Evolutionary conservation across 2,113 vertebrate species (phyloP).

Genomic region (Canis aureus): DNA sequence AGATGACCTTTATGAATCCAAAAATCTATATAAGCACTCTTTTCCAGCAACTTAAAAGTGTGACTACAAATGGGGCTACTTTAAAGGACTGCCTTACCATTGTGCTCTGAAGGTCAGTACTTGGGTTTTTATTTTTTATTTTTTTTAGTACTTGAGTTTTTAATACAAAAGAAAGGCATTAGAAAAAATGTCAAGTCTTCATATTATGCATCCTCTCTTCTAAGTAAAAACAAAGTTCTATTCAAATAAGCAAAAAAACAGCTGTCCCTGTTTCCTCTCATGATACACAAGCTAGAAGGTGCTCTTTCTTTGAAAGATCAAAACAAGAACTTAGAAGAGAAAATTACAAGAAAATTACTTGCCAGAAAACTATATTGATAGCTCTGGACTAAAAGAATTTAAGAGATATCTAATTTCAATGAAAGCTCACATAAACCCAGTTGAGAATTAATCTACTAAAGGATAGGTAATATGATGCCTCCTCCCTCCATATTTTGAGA

Average conservation of each 20-base stretch:
- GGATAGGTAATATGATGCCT: neutral
- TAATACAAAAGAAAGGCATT: neutral
- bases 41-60: neutral
- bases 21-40: conserved; percentile 19
- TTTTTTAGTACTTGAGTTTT: neutral
- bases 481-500: neutral
- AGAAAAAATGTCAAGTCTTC: neutral
- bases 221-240: conserved; percentile 29
- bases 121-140: neutral
- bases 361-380: neutral
- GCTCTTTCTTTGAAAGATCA: neutral
- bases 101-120: neutral
- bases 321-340: neutral
- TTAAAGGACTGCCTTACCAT: neutral
- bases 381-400: conserved; percentile 24
- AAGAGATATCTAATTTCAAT: neutral
- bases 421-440: neutral
- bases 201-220: neutral
- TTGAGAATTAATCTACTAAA: conserved; percentile 24
- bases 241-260: neutral
- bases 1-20: neutral
- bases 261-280: neutral
- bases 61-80: neutral
- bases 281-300: neutral
- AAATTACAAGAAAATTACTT: neutral